Base-by-base conservation (phyloP, 23 tunicate genomes). In the Botrylloides violaceus region DNA sequence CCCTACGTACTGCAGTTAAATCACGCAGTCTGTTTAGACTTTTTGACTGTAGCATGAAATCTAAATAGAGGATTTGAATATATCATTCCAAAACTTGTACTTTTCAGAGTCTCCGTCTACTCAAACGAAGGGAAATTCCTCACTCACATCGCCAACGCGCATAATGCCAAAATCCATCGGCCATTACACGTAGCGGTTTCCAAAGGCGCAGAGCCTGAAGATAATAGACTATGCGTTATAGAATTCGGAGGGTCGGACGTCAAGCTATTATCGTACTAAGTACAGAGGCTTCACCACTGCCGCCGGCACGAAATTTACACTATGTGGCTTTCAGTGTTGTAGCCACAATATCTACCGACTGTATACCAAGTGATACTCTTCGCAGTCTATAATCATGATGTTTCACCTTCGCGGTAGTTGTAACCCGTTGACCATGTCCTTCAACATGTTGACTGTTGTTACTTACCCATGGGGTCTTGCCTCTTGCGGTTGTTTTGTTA, bases 91-190 rank as follows among this genome's bases (percentile, higher is more conserved):
- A n/a, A n/a, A n/a, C n/a, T n/a, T n/a, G n/a, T n/a, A n/a, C n/a
- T n/a, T n/a, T n/a, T n/a, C 66, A 55, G 96, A 37, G 64, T 88
- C 6, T 71, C 88, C 27, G 80, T 88, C 3, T 88, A 71, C 58
- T 56, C 77, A 15, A 74, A 75, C 25, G 71, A 79, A 50, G 95
- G 95, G 18, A 29, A 59, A 26, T 86, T 86, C 65, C 24, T 80
- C 20, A 36, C 70, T n/a, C 76, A 85, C 48, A 34, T 84, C 2
- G 79, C 56, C 15, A 58, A 61, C 36, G 78, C 75, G 21, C 65
- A 63, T 2, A 65, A 64, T 18, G 31, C 79, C 4, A 32, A 43
- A 5, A 49, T 85, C 5, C 80, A 64, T 18, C 35, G 71, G 27
- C 93, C 93, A 18, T 59, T 70, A 4, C 77, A 59, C 2, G 39